A percentile compares a stretch with the other conserved stretches of the same genome.
These are phyloP conservation scores for Hofmannophila pseudospretella DNA, from an alignment of 2,888 invertebrate species.

Conservation along the genomic window DNA sequence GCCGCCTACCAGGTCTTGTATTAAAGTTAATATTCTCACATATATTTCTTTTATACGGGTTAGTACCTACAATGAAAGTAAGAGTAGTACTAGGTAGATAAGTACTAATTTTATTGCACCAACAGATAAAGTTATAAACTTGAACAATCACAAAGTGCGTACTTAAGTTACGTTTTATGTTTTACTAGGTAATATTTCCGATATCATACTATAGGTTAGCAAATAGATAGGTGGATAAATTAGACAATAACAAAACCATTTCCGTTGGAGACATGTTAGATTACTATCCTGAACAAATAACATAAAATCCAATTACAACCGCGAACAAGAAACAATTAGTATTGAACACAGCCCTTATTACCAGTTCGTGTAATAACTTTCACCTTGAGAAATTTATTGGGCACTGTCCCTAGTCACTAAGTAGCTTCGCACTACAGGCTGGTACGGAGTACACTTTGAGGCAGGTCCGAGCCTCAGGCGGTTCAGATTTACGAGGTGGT, in stretches of 20 bases:
- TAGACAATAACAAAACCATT: slow-evolving; percentile 23
- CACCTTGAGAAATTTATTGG: slow-evolving; percentile 42
- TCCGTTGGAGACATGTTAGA: slow-evolving; percentile 29
- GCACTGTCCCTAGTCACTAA: slow-evolving; percentile 43
- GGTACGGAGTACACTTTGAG: slow-evolving; percentile 10
- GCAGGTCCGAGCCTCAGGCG: slow-evolving; percentile 37
- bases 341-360: slow-evolving; percentile 16
- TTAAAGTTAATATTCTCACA: no score
- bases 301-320: not conserved
- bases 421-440: slow-evolving; percentile 21
- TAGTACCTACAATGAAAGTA: no score
- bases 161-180: no score
- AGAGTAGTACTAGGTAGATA: no score
- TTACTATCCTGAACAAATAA: slow-evolving; percentile 17
- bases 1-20: no score
- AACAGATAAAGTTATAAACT: no score
- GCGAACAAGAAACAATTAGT: slow-evolving; percentile 25
- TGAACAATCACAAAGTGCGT: no score
- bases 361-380: slow-evolving; percentile 37
- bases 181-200: no score
- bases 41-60: no score
- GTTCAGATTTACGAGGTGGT: slow-evolving; percentile 60
- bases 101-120: no score
- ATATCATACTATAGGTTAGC: no score
- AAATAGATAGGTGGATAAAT: no score